Percentiles rank a stretch among this genome's conserved stretches.
Conservation (phyloP, 2,797 vertebrate genomes). For the Lepus townsendii region DNA sequence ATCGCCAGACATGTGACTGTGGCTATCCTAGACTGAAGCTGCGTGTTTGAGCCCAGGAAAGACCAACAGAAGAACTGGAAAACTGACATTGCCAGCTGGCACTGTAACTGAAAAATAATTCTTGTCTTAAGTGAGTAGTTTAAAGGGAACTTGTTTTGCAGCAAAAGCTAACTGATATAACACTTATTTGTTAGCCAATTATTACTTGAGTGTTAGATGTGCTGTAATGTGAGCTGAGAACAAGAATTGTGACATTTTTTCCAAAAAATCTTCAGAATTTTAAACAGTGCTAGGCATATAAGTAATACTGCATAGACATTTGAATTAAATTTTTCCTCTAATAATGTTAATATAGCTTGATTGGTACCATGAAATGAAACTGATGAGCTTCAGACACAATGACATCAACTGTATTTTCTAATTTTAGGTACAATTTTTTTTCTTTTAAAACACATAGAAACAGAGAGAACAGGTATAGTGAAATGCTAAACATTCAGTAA, state of each 20-base stretch:
- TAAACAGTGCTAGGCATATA: background rate
- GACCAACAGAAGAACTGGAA: background rate
- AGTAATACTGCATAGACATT: background rate
- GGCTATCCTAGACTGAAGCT: background rate
- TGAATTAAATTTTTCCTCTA: background rate
- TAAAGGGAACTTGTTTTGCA: background rate
- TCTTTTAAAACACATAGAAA: background rate
- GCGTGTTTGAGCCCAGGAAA: background rate
- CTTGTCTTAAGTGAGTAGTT: background rate
- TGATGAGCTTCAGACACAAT: background rate
- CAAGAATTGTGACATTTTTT: slow-evolving; percentile 19
- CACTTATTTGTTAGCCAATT: background rate
- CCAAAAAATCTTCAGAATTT: slow-evolving; percentile 35
- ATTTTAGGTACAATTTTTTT: slow-evolving; percentile 31
- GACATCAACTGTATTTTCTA: background rate
- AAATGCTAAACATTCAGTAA: background rate
- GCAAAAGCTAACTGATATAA: slow-evolving; percentile 8
- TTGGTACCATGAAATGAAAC: background rate
- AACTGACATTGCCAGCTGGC: background rate
- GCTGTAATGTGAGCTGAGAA: background rate
- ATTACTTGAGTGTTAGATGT: background rate
- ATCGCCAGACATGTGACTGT: background rate
- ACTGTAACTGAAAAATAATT: background rate
- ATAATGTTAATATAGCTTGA: slow-evolving; percentile 32
- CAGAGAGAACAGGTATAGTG: background rate